Evolutionary conservation across 2,888 invertebrate genomes (phyloP), one percentile per base, ranked within the genome.

Genomic region (Conistra vaccinii): DNA sequence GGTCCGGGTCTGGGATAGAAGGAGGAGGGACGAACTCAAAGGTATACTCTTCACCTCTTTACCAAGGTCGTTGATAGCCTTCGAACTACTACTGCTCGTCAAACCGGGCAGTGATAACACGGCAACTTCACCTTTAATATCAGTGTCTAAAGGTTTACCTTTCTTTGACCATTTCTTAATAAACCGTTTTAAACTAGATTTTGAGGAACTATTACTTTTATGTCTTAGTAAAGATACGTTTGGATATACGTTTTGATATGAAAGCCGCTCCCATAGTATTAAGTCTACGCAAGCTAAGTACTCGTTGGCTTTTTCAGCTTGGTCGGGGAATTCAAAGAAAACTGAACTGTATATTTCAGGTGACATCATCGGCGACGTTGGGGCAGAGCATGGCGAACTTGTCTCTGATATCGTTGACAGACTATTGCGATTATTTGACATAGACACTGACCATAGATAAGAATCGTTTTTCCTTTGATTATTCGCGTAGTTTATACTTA

Each of bases 231-330:
- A 77, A 0, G 94, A 93, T 2, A 96, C 93, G 73, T 94, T 95
- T 0, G 96, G 96, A 78, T 93, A 94, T 0, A 96, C 91, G 32
- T 91, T 89, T 62, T 90, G 89, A 68, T 92, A 92, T 0, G 95
- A 91, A 14, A 96, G 82, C 45, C 93, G 90, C 73, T 96, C 96
- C 96, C 96, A 96, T 14, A 96, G 87, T 80, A 96, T 96, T 20
- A 96, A 92, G 74, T 96, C 94, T 78, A 96, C 92, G 75, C 94
- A 95, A 0, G 94, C 92, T 48, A 96, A 85, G 53, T 88, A 91
- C 0, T 90, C 87, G 67, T 94, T 90, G 0, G 92, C 89, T 39
- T 89, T 85, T 58, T 95, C 93, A 3, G 83, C 86, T 29, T 89
- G 85, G 0, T 92, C 88, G 0, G 93, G 90, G 73, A 94, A 95